These are phyloP conservation scores for Pseudoatta argentina DNA, from an alignment of 1,140 invertebrate genomes.

Conservation along the genomic window DNA sequence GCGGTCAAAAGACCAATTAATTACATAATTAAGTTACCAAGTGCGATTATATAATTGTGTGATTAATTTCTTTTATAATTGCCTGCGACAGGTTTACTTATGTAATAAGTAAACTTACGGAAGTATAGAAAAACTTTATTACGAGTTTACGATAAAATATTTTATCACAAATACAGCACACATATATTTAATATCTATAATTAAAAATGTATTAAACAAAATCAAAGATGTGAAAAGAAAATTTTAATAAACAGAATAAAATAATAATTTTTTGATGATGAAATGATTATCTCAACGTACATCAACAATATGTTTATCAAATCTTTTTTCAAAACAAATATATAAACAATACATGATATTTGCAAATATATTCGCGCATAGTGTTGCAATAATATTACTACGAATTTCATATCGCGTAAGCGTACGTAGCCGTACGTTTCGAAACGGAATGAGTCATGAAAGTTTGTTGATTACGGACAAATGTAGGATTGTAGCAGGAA, in stretches of 20 bases:
- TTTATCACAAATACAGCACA: too few species aligned
- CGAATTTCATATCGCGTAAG: slow-evolving; percentile 20
- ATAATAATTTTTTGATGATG: neutral
- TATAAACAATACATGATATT: neutral
- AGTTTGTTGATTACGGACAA: slow-evolving; percentile 22
- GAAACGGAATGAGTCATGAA: slow-evolving; percentile 32
- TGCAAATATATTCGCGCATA: neutral
- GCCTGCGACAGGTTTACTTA: neutral
- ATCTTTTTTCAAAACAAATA: neutral
- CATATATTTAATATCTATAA: neutral
- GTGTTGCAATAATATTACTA: neutral
- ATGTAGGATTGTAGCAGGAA: neutral
- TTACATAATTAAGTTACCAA: neutral
- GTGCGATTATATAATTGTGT: neutral
- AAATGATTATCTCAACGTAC: neutral
- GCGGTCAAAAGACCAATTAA: neutral
- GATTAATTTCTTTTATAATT: slow-evolving; percentile 27
- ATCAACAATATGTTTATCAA: neutral
- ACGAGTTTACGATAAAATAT: neutral
- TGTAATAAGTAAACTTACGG: slow-evolving; percentile 7
- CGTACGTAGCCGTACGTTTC: neutral
- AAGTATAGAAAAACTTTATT: neutral
- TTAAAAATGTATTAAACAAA: neutral
- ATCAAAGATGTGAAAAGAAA: neutral
- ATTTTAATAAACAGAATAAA: neutral